Conservation (phyloP, 2,888 invertebrate species). For the Sarcophaga variegata region DNA sequence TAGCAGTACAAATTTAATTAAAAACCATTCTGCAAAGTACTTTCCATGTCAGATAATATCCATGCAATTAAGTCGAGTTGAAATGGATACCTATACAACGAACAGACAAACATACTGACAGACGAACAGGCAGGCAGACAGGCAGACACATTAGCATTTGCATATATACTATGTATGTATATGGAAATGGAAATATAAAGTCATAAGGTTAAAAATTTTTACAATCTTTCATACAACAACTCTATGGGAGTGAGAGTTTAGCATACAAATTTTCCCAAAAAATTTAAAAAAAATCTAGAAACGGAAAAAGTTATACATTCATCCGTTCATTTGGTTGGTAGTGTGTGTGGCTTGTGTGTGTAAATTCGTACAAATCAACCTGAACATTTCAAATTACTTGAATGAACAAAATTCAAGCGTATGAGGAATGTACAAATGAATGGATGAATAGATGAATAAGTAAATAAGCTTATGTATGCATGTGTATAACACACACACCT, state of each 20-base stretch:
- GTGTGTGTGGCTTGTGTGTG: not conserved
- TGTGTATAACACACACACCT: not conserved
- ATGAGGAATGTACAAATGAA: not conserved
- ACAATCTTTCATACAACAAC: not conserved
- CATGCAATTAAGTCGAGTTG: slow-evolving; percentile 67
- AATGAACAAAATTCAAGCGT: slow-evolving; percentile 37
- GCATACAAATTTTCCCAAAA: slow-evolving; percentile 24
- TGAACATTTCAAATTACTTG: slow-evolving; percentile 53
- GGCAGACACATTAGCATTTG: not conserved
- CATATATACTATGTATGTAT: not conserved
- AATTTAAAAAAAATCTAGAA: not conserved
- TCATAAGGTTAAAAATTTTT: slow-evolving; percentile 52
- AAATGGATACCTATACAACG: slow-evolving; percentile 48
- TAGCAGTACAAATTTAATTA: slow-evolving; percentile 64
- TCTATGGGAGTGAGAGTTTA: not conserved
- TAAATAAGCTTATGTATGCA: not conserved
- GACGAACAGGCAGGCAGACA: slow-evolving; percentile 16
- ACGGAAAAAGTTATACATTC: not conserved
- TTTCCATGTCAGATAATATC: slow-evolving; percentile 67
- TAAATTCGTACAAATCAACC: slow-evolving; percentile 46
- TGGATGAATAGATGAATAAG: not conserved
- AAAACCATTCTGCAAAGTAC: slow-evolving; percentile 63
- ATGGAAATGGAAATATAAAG: slow-evolving; percentile 12
- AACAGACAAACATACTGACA: slow-evolving; percentile 22
- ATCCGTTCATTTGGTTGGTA: not conserved